Conservation (phyloP, 2,113 vertebrate species). For the Oncorhynchus tshawytscha region DNA sequence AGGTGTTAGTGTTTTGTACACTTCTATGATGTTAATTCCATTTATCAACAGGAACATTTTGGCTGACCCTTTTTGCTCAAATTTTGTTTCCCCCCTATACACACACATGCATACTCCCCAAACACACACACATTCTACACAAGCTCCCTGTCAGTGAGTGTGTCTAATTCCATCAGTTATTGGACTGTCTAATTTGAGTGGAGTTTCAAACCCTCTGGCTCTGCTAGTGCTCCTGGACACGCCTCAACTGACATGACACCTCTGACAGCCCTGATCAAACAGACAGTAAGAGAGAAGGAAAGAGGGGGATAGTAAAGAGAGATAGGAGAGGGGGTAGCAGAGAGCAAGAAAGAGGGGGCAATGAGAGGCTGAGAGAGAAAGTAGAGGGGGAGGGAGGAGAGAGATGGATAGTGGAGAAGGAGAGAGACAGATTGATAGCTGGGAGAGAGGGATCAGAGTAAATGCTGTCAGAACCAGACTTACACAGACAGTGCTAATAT, state of each 20-base stretch:
- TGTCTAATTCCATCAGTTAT: slow-evolving; percentile 24
- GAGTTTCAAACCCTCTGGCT: slow-evolving; percentile 11
- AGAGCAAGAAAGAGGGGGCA: slow-evolving; percentile 3
- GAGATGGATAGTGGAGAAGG: neutral
- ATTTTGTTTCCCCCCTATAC: neutral
- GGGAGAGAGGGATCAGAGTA: neutral
- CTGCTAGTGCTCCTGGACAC: slow-evolving; percentile 1
- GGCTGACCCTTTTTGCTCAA: too few species aligned
- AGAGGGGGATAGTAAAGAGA: neutral
- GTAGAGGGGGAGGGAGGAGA: neutral
- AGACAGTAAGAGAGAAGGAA: neutral
- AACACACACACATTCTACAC: too few species aligned
- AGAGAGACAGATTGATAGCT: neutral
- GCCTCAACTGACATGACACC: slow-evolving; percentile 2
- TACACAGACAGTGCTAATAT: neutral
- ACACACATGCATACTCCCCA: neutral
- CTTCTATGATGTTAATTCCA: too few species aligned
- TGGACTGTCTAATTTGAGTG: slow-evolving; percentile 24
- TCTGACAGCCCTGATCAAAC: slow-evolving; percentile 15
- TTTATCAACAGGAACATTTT: too few species aligned
- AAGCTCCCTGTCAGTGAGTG: slow-evolving; percentile 18
- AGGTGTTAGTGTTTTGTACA: too few species aligned
- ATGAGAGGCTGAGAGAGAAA: neutral
- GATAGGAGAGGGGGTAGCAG: neutral
- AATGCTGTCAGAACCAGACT: slow-evolving; percentile 1